Evolutionary conservation across 2,113 vertebrate species (phyloP), one percentile per base, ranked within the genome.

Genomic region (Apaloderma vittatum): DNA sequence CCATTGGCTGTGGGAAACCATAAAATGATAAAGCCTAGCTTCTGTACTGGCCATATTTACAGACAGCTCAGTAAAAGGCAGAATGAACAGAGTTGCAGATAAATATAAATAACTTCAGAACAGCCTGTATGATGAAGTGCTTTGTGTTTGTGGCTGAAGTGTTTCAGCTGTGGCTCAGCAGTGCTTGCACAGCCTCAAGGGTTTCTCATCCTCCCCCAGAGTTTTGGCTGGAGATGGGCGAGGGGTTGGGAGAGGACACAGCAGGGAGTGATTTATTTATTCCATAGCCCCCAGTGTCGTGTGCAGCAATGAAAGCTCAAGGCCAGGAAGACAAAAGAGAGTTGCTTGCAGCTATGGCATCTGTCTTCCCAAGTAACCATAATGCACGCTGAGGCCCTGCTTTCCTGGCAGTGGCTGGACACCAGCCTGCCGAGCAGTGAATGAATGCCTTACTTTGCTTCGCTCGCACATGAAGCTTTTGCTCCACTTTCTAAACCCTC

Each of bases 321-420:
- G 23, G n/a, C 49, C 55, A 62, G 18, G 11, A 74, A 58, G 55
- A 40, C 9, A 40, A 58, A 45, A 5, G 27, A 85, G 15, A 2
- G 5, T 9, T 27, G 14, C 16, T 68, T 26, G 16, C 20, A 14
- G 12, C 58, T 58, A 65, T 2, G 8, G 21, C 12, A 12, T 40
- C 8, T 67, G 21, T 79, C 48, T 40, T 75, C 36, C 46, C 61
- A 82, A 49, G 43, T 5, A 45, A 12, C 24, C 2, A 3, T 5
- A 63, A n/a, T 0, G 0, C 0, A 0, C 27, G 46, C 18, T 37
- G 17, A 66, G 8, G 26, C 4, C 9, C 3, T 19, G 27, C 8
- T 46, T 59, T 59, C 37, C 54, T 77, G 32, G 15, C 71, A 37
- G 20, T 46, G 27, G 11, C 55, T 63, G 15, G 49, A 45, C 57